A percentile compares a stretch with the other conserved stretches of the same genome.
Evolutionary conservation across 2,797 vertebrate genomes (phyloP).

Genomic region (Nyctibius grandis): DNA sequence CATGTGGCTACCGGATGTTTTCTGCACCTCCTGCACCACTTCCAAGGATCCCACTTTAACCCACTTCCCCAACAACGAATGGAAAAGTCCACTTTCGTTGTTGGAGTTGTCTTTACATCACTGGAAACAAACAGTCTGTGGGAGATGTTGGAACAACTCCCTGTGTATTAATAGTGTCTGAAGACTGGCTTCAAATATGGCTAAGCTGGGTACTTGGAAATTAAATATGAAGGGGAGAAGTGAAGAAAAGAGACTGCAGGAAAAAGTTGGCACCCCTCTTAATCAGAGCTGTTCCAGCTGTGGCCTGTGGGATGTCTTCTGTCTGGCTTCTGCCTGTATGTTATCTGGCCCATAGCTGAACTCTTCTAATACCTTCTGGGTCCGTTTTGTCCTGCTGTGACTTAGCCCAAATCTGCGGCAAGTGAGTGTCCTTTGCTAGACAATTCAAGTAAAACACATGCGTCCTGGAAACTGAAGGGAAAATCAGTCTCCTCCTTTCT

Average conservation of each 20-base stretch:
- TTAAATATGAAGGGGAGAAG: background rate
- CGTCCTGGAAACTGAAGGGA: background rate
- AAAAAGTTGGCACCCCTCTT: background rate
- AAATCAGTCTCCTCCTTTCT: background rate
- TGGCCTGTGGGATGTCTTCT: background rate
- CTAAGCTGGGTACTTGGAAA: background rate
- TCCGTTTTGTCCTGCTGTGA: background rate
- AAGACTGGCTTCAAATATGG: background rate
- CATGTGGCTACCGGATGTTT: conserved; percentile 1
- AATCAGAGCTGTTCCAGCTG: background rate
- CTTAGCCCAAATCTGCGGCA: background rate
- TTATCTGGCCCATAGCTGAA: background rate
- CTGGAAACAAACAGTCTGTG: background rate
- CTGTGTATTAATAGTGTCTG: background rate
- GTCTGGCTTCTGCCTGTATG: background rate
- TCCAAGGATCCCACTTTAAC: background rate
- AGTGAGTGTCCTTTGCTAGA: background rate
- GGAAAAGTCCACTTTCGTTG: background rate
- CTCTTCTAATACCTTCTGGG: background rate
- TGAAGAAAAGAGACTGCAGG: background rate
- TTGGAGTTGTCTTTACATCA: background rate
- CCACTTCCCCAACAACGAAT: background rate
- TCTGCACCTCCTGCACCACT: background rate
- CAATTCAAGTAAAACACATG: background rate
- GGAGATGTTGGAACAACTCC: background rate